Conservation (phyloP, 1,140 invertebrate genomes). For the Ericerus pela region DNA sequence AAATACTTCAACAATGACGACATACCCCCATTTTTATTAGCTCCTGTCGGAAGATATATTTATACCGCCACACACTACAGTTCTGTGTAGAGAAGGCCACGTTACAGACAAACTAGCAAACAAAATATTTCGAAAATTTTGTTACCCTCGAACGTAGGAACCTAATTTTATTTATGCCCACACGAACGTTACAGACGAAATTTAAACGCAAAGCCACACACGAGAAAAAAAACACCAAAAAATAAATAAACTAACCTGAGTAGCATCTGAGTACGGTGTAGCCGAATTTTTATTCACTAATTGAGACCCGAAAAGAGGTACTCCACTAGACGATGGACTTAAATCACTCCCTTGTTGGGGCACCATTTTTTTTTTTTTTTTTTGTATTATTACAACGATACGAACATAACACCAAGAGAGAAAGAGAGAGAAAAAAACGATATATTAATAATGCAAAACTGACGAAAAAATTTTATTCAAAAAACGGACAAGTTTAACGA, state of each 20-base stretch:
- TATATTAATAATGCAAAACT: neutral
- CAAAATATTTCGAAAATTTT: too few relatives aligned
- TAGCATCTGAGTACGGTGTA: slow-evolving; percentile 91
- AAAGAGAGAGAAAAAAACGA: neutral
- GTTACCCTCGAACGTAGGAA: too few relatives aligned
- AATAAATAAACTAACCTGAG: slow-evolving; percentile 52
- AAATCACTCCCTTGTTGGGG: slow-evolving; percentile 9
- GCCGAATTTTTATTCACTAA: slow-evolving; percentile 73
- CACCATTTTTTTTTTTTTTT: slow-evolving; percentile 9
- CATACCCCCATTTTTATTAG: too few relatives aligned
- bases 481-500: neutral
- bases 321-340: slow-evolving; percentile 2
- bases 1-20: too few relatives aligned
- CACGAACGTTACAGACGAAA: too few relatives aligned
- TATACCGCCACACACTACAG: too few relatives aligned
- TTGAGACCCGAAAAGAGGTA: slow-evolving; percentile 61
- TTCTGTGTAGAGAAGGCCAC: too few relatives aligned
- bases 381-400: neutral
- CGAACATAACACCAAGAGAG: neutral
- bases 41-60: too few relatives aligned
- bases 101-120: too few relatives aligned
- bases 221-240: too few relatives aligned
- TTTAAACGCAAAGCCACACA: too few relatives aligned
- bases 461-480: neutral
- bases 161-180: too few relatives aligned